Conservation (phyloP, 30 jellyfish, hydroid and myxozoan species). For the Catostylus mosaicus region DNA sequence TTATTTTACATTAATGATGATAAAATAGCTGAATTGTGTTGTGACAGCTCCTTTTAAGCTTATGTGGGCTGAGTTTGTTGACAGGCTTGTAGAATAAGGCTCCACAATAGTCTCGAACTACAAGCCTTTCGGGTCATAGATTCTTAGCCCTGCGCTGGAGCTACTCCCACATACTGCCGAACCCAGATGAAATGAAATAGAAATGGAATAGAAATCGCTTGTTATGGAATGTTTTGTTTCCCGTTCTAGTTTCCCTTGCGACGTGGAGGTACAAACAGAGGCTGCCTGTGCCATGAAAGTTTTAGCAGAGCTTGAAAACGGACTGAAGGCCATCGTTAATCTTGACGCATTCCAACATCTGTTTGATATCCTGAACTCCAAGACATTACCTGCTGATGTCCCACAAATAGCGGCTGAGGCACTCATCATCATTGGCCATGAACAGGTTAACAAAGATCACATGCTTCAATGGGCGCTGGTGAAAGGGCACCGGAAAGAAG, state of each 20-base stretch:
- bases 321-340: constrained; percentile 46
- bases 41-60: no score
- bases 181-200: no score
- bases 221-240: no score
- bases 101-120: no score
- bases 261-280: constrained; percentile 70
- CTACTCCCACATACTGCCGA: no score
- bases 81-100: no score
- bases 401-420: constrained; percentile 68
- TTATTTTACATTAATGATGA: no score
- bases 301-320: constrained; percentile 68
- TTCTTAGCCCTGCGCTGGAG: no score
- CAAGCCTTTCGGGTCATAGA: no score
- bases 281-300: constrained; percentile 79
- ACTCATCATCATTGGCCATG: constrained; percentile 45
- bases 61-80: no score
- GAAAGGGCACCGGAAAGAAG: constrained; percentile 45
- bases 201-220: no score
- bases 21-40: no score
- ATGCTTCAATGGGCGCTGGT: constrained; percentile 83
- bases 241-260: constrained; percentile 67
- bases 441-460: constrained; percentile 60
- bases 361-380: constrained; percentile 55
- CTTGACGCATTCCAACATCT: constrained; percentile 64
- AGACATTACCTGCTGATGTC: constrained; percentile 23